Evolutionary conservation across 2,797 vertebrate species (phyloP).

Genomic region (Saxicola maurus): DNA sequence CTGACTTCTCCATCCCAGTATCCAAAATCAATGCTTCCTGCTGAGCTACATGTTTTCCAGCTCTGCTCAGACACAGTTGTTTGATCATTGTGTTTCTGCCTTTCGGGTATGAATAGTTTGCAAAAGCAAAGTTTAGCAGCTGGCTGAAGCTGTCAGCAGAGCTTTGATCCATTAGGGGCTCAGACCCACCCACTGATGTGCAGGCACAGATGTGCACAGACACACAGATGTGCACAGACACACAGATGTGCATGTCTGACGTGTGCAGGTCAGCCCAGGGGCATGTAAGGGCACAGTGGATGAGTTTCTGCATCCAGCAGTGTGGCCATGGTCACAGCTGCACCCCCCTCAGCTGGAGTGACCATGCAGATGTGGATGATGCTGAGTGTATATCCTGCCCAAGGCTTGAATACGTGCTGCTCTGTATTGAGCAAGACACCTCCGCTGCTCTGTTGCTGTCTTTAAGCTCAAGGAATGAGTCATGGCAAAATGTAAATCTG

Average conservation of each 20-base stretch:
- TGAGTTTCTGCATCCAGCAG: neutral
- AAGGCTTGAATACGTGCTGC: neutral
- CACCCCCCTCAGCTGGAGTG: neutral
- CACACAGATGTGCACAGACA: neutral
- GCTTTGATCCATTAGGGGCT: neutral
- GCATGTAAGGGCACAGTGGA: rapidly evolving
- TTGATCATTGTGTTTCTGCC: slow-evolving; percentile 31
- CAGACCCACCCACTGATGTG: neutral
- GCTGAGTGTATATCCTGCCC: neutral
- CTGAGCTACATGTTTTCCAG: slow-evolving; percentile 4
- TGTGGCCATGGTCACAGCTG: neutral
- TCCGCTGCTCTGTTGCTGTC: neutral
- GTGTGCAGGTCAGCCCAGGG: neutral
- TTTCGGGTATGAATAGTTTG: neutral
- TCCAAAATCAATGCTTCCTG: slow-evolving; percentile 46
- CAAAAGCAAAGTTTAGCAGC: neutral
- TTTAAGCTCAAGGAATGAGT: neutral
- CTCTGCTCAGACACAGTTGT: slow-evolving; percentile 9
- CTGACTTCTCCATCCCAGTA: neutral
- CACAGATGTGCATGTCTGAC: neutral
- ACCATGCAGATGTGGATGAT: neutral
- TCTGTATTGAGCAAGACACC: neutral
- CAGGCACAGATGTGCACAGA: neutral
- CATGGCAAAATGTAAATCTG: neutral
- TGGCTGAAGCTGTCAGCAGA: neutral